Conservation (phyloP, 2,797 vertebrate species). For the Pagetopsis macropterus region DNA sequence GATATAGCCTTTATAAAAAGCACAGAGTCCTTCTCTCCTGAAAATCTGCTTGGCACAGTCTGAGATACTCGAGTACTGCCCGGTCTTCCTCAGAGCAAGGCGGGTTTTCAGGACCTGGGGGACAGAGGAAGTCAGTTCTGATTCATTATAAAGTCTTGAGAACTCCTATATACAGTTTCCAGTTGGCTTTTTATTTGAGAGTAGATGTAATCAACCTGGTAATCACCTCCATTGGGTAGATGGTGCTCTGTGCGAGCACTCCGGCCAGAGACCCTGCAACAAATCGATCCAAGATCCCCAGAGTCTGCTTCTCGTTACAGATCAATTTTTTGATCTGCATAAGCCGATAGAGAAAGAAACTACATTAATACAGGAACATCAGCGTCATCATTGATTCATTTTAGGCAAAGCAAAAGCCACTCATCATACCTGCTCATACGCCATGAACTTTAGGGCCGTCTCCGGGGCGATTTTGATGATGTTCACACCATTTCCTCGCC, state of each 20-base stretch:
- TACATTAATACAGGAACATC: background rate
- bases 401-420: fast-evolving
- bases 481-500: conserved; percentile 95
- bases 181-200: background rate
- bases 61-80: conserved; percentile 91
- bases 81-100: conserved; percentile 90
- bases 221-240: conserved; percentile 97
- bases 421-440: conserved; percentile 91
- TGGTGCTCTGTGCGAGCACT: conserved; percentile 93
- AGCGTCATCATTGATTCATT: fast-evolving
- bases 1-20: conserved; percentile 96
- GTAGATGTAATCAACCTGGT: background rate
- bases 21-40: conserved; percentile 86
- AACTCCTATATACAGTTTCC: background rate
- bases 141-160: background rate
- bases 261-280: conserved; percentile 93
- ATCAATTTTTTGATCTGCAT: conserved; percentile 91
- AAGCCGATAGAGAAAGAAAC: background rate
- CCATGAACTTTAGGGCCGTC: conserved; percentile 97
- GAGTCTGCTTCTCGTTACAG: conserved; percentile 86
- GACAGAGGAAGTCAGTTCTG: background rate
- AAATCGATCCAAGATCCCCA: conserved; percentile 90
- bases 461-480: conserved; percentile 96
- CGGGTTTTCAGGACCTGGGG: conserved; percentile 94
- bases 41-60: conserved; percentile 93